Percentiles rank a stretch among this genome's conserved stretches.
These are phyloP conservation scores for Ceratina australensis DNA, from an alignment of 1,140 invertebrate species.

Conservation along the genomic window DNA sequence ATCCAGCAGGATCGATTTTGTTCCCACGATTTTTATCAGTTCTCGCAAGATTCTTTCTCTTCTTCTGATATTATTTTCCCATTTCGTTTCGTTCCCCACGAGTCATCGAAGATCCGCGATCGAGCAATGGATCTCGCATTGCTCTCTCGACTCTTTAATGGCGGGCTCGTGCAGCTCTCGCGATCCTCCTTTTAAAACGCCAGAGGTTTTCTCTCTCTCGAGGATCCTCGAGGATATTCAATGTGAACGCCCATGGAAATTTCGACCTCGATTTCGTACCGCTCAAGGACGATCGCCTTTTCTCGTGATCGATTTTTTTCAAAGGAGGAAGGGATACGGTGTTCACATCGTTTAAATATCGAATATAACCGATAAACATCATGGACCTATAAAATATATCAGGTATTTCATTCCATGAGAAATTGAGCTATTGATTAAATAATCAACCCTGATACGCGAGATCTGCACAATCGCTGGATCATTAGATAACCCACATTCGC, in stretches of 20 bases:
- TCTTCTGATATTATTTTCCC: constrained; percentile 46
- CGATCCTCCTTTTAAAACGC: neutral
- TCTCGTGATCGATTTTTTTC: no score
- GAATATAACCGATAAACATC: no score
- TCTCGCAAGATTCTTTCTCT: constrained; percentile 57
- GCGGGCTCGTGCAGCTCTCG: constrained; percentile 22
- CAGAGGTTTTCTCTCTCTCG: neutral
- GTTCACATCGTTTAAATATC: no score
- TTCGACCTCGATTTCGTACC: neutral
- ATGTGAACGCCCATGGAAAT: neutral
- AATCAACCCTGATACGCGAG: neutral
- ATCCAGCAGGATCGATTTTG: constrained; percentile 64
- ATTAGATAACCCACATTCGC: no score
- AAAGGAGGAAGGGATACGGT: no score
- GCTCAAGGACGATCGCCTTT: no score
- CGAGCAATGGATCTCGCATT: constrained; percentile 11
- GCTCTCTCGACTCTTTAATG: neutral
- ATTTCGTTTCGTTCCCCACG: constrained; percentile 39
- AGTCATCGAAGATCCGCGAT: no score
- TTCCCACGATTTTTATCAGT: constrained; percentile 54
- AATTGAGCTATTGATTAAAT: neutral
- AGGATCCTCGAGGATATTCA: neutral
- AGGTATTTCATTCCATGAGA: neutral
- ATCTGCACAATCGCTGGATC: constrained; percentile 11
- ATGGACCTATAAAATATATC: neutral